A percentile compares a stretch with the other conserved stretches of the same genome.
phyloP scores from a whole-genome alignment of 2,797 vertebrate genomes.

The Ceryle rudis region DNA sequence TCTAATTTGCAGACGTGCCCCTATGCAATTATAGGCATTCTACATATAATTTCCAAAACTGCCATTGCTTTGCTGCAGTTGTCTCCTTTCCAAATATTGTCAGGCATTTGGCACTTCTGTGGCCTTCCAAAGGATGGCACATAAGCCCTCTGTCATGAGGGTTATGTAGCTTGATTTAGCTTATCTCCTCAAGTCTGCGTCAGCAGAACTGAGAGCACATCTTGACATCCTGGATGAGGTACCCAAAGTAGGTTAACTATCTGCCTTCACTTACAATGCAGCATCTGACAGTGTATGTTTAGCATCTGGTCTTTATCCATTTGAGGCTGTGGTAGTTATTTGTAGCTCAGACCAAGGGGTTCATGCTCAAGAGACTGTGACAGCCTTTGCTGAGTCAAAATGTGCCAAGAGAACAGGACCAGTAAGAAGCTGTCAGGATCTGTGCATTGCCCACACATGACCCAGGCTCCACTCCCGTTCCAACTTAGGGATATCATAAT shows the following conservation, averaged over 20 bases:
- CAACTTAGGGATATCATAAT: not conserved
- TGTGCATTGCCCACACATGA: rapidly evolving
- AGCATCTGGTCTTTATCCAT: not conserved
- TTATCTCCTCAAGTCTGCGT: not conserved
- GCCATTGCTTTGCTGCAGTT: not conserved
- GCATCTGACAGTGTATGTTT: conserved; percentile 23
- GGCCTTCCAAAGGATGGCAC: not conserved
- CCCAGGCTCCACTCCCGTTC: not conserved
- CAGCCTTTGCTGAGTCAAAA: not conserved
- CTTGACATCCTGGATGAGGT: not conserved
- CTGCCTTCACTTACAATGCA: conserved; percentile 23
- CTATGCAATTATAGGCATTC: not conserved
- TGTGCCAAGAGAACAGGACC: not conserved
- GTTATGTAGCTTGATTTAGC: conserved; percentile 6
- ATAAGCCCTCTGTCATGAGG: not conserved
- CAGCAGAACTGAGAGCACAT: conserved; percentile 5
- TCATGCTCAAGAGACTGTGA: not conserved
- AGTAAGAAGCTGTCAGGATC: not conserved
- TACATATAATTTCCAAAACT: not conserved
- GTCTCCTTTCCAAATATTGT: not conserved
- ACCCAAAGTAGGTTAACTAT: conserved; percentile 15
- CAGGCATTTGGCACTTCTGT: not conserved
- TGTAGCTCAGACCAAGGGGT: not conserved
- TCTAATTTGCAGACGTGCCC: not conserved
- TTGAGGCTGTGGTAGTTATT: not conserved